Evolutionary conservation across 2,888 invertebrate species (phyloP).

Genomic region (Sepiola atlantica): DNA sequence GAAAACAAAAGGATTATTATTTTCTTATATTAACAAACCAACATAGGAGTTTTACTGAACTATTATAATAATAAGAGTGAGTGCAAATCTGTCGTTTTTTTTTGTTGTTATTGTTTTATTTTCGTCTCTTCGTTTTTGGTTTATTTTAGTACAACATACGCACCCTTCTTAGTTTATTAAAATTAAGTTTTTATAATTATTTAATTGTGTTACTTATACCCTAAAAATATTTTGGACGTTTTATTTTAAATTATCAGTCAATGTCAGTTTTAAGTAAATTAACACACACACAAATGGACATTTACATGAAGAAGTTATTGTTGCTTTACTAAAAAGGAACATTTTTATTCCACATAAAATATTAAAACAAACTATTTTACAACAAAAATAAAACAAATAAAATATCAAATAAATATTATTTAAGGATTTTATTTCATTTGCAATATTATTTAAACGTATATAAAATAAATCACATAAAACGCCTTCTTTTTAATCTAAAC

Average conservation of each 20-base stretch:
- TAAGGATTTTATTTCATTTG: too few species aligned
- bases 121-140: too few species aligned
- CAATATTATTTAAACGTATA: too few species aligned
- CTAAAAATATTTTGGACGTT: background rate
- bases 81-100: background rate
- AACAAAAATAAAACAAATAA: too few species aligned
- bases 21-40: background rate
- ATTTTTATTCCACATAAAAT: background rate
- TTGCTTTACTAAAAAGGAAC: background rate
- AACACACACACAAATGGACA: background rate
- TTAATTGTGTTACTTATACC: background rate
- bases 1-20: constrained; percentile 23
- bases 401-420: too few species aligned
- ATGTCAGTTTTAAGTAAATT: background rate
- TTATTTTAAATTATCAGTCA: background rate
- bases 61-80: too few species aligned
- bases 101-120: too few species aligned
- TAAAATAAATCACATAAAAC: too few species aligned
- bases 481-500: too few species aligned
- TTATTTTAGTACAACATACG: background rate
- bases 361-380: too few species aligned
- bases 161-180: background rate
- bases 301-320: constrained; percentile 3
- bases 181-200: background rate
- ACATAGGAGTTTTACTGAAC: too few species aligned